These are phyloP conservation scores for Stomorhina lunata DNA, from an alignment of 2,888 invertebrate species.

Conservation along the genomic window DNA sequence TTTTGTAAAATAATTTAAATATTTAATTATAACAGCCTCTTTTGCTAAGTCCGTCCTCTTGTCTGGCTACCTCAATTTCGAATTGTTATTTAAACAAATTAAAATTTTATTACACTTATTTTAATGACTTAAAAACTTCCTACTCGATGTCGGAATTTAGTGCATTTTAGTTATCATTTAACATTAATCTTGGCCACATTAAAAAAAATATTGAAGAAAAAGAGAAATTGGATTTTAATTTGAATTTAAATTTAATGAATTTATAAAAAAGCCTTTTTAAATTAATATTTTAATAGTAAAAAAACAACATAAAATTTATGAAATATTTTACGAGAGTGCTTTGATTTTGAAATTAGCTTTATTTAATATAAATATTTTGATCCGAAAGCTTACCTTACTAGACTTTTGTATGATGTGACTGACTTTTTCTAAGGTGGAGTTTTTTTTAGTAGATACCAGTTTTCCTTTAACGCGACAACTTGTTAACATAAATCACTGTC, in stretches of 20 bases:
- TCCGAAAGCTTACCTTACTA: background rate
- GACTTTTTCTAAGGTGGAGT: background rate
- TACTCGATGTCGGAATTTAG: constrained; percentile 1
- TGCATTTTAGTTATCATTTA: constrained; percentile 23
- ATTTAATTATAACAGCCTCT: too few species aligned
- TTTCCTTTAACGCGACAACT: too few species aligned
- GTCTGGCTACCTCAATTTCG: too few species aligned
- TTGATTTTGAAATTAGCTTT: too few species aligned
- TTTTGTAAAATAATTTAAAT: too few species aligned
- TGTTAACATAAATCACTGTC: too few species aligned
- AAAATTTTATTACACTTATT: constrained; percentile 38
- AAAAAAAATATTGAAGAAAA: too few species aligned
- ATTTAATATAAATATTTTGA: background rate
- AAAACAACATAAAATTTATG: background rate
- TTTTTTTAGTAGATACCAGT: background rate
- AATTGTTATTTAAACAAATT: constrained; percentile 3
- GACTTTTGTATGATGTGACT: too few species aligned
- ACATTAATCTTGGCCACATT: constrained; percentile 38
- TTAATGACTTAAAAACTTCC: constrained; percentile 4
- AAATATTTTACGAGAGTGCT: background rate
- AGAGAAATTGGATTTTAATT: constrained; percentile 24
- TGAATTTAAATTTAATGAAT: background rate
- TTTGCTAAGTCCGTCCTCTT: too few species aligned
- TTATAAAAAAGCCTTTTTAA: too few species aligned
- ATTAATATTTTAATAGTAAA: too few species aligned